These are phyloP conservation scores for Biston betularia DNA, from an alignment of 2,888 invertebrate genomes.

Conservation along the genomic window DNA sequence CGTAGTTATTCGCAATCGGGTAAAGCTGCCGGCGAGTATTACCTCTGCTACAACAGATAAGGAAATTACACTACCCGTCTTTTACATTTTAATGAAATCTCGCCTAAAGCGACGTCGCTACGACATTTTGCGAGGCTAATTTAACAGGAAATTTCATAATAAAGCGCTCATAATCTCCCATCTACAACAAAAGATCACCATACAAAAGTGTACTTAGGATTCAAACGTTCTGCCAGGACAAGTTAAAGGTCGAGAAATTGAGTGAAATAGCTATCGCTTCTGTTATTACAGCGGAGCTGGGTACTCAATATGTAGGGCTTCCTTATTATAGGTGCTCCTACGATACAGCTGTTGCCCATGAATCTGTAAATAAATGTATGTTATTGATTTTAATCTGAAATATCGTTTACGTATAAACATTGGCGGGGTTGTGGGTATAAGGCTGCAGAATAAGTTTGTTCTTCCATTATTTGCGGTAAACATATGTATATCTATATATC, in stretches of 20 bases:
- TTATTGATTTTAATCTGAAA: no score
- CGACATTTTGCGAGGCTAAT: constrained; percentile 45
- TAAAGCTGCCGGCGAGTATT: constrained; percentile 17
- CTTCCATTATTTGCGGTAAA: no score
- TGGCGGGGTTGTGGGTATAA: no score
- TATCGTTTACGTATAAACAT: no score
- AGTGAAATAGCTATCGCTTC: not conserved
- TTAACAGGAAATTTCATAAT: constrained; percentile 46
- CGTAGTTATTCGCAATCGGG: constrained; percentile 14
- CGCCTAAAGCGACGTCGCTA: constrained; percentile 36
- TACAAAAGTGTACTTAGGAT: constrained; percentile 6
- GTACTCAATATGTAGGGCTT: not conserved
- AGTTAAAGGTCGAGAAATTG: not conserved
- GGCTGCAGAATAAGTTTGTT: no score
- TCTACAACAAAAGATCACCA: constrained; percentile 24
- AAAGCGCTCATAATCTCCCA: constrained; percentile 39
- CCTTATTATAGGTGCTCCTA: no score
- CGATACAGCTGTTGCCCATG: no score
- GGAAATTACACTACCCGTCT: constrained; percentile 30
- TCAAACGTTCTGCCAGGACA: not conserved
- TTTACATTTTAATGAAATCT: constrained; percentile 35
- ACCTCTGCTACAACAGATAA: constrained; percentile 27
- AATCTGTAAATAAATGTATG: no score
- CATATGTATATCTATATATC: no score
- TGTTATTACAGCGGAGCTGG: not conserved